Evolutionary conservation across 1,140 invertebrate genomes (phyloP), one percentile per base, ranked within the genome.

Genomic region (Diuraphis noxia): DNA sequence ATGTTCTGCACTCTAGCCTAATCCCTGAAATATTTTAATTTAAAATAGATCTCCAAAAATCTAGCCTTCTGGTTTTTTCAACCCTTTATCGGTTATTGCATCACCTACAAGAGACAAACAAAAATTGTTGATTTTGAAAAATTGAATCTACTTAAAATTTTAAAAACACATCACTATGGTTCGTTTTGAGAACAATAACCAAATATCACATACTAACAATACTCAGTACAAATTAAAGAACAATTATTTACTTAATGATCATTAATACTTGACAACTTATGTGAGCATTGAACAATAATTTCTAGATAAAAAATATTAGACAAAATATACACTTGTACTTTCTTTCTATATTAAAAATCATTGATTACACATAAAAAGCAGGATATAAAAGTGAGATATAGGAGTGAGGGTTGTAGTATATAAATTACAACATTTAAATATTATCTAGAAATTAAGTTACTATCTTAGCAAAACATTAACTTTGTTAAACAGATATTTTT

Each of bases 1-100:
- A 91, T 91, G 89, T 91, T 91, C 89, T 91, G 89, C 89, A 91
- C 89, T 91, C 89, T 91, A 91, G 89, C 89, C 89, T 91, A 91
- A 81, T 81, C 89, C 89, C 89, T 38, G 89, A 91, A 91, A 81
- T 81, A 82, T 91, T 90, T 91, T 82, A 82, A 81, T 91, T 91
- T 82, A 81, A 91, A 77, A 91, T 81, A 91, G 43, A 82, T 91
- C 43, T 91, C 89, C 89, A 91, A 40, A 91, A 91, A 91, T 91
- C 88, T 91, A 91, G 63, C 89, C 89, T 91, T 91, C 89, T 40
- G 77, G 89, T 91, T 91, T 91, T 91, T 91, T 91, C 89, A 91
- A 91, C 89, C 89, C 89, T 82, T 91, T 91, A 91, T 91, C 77
- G 89, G 89, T 91, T 91, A 91, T 91, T 82, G 89, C 89, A 91